Conservation (phyloP, 2,888 invertebrate species). For the Apamea epomidion region DNA sequence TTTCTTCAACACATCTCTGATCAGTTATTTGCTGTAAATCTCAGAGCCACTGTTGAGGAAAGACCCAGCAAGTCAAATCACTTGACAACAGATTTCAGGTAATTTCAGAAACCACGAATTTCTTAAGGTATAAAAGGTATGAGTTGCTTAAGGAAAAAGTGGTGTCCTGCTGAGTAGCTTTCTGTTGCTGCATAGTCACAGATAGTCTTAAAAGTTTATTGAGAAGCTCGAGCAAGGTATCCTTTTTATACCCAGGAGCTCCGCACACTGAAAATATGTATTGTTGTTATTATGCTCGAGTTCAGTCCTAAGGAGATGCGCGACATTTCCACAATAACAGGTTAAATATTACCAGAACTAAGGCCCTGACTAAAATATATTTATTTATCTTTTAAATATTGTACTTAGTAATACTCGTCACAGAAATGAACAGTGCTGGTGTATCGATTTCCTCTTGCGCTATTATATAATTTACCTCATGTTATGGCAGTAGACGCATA, state of each 20-base stretch:
- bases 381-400: conserved; percentile 27
- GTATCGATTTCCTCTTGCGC: conserved; percentile 35
- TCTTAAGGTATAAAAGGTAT: too few relatives aligned
- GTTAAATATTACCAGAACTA: conserved; percentile 5
- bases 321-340: conserved; percentile 12
- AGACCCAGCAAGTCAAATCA: background rate
- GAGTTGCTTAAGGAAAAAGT: background rate
- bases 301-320: background rate
- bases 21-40: background rate
- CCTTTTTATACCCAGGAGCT: background rate
- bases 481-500: background rate
- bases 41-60: background rate
- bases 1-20: background rate
- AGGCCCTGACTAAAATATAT: conserved; percentile 16
- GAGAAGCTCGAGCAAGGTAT: background rate
- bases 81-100: background rate
- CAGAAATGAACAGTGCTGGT: conserved; percentile 20
- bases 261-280: background rate
- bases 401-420: conserved; percentile 8
- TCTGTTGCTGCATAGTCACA: background rate
- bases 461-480: conserved; percentile 32
- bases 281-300: background rate
- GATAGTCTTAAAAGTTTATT: background rate
- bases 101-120: background rate
- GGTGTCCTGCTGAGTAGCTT: background rate